A percentile compares a stretch with the other conserved stretches of the same genome.
Evolutionary conservation across 2,888 invertebrate species (phyloP).

Genomic region (Stenichneumon culpator): DNA sequence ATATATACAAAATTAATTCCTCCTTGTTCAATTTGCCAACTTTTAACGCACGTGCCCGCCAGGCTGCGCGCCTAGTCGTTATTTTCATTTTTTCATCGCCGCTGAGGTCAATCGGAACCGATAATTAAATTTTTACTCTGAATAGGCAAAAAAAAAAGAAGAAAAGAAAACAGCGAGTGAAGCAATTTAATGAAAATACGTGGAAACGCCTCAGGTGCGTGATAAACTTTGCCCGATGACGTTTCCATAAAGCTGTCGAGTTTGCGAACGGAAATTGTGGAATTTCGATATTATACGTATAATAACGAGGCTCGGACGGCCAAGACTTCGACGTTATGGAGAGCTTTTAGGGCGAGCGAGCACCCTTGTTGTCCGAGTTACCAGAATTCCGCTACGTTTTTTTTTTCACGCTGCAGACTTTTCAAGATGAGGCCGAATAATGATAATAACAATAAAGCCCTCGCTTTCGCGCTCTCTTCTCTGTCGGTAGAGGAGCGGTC

Average conservation of each 20-base stretch:
- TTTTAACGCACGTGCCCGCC: background rate
- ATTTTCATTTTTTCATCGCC: background rate
- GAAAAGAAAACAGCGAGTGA: constrained; percentile 2
- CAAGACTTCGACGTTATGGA: constrained; percentile 13
- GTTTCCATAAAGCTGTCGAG: no score
- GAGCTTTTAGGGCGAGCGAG: constrained; percentile 16
- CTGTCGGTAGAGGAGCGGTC: constrained; percentile 20
- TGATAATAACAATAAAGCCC: constrained; percentile 42
- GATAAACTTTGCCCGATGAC: no score
- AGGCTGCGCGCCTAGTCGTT: background rate
- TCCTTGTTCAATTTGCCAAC: background rate
- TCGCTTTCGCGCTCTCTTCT: constrained; percentile 17
- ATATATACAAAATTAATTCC: background rate
- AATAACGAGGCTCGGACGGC: background rate
- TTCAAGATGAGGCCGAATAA: constrained; percentile 46
- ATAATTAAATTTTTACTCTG: constrained; percentile 59
- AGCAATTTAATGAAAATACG: background rate
- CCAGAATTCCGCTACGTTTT: constrained; percentile 9
- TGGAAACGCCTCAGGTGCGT: background rate
- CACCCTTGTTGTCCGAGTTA: constrained; percentile 43
- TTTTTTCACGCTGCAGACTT: constrained; percentile 20
- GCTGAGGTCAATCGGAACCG: constrained; percentile 48
- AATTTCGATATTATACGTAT: no score
- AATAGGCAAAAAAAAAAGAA: background rate
- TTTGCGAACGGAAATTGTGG: no score